A percentile compares a stretch with the other conserved stretches of the same genome.
phyloP scores from a whole-genome alignment of 2,797 vertebrate genomes.

The Mus spretus region DNA sequence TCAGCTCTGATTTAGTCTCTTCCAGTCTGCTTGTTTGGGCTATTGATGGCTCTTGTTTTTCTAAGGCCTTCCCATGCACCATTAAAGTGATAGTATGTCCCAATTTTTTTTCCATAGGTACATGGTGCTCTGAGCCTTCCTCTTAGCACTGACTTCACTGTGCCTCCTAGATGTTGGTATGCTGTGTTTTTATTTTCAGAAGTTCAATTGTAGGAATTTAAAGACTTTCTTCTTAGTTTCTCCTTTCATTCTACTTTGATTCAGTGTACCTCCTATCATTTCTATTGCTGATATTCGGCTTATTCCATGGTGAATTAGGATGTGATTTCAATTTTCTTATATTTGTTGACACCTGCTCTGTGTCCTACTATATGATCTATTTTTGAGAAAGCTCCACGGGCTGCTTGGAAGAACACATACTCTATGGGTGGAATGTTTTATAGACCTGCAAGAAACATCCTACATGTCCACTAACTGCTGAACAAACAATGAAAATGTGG shows the following conservation, averaged over 20 bases:
- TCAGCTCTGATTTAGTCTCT: neutral
- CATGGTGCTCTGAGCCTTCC: neutral
- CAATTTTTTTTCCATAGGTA: neutral
- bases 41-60: neutral
- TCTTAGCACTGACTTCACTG: neutral
- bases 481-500: neutral
- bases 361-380: neutral
- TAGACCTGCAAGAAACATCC: neutral
- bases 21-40: neutral
- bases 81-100: neutral
- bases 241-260: neutral
- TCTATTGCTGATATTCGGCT: neutral
- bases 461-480: neutral
- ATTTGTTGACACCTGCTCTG: neutral
- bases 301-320: neutral
- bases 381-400: neutral
- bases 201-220: neutral
- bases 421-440: neutral
- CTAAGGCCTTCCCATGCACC: neutral
- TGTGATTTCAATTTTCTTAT: neutral
- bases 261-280: neutral
- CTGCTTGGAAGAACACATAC: neutral
- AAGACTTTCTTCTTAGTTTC: neutral
- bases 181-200: neutral
- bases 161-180: neutral